These are phyloP conservation scores for Cyanoramphus novaezelandiae DNA, from an alignment of 2,113 vertebrate genomes.

Conservation along the genomic window DNA sequence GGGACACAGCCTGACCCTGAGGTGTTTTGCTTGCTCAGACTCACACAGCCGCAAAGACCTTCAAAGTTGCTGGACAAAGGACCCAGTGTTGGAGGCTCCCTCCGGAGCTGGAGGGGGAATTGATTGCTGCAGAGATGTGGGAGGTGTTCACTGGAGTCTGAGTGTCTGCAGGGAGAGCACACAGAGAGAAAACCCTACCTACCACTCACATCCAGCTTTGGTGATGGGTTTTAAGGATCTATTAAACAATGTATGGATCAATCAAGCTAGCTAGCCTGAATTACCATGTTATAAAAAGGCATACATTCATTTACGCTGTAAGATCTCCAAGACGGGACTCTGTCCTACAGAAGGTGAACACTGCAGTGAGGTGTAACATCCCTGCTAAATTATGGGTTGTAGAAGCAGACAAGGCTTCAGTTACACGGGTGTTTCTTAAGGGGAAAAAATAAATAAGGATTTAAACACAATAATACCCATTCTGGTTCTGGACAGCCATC, in stretches of 20 bases:
- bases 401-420: not conserved
- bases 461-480: not conserved
- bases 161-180: not conserved
- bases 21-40: not conserved
- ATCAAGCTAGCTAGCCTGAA: not conserved
- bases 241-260: fast-evolving
- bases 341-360: not conserved
- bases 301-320: not conserved
- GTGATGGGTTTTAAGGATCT: not conserved
- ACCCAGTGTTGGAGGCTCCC: not conserved
- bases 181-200: not conserved
- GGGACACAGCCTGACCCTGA: not conserved
- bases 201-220: not conserved
- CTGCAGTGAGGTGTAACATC: not conserved
- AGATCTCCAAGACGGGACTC: not conserved
- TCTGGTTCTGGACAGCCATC: not conserved
- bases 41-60: not conserved
- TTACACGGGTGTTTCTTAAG: not conserved
- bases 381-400: not conserved
- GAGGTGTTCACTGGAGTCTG: not conserved
- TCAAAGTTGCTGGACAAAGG: not conserved
- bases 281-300: not conserved
- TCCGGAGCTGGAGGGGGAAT: fast-evolving
- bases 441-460: not conserved
- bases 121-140: not conserved